Percentiles rank a stretch among this genome's conserved stretches.
Evolutionary conservation across 2,888 invertebrate species (phyloP).

Genomic region (Xiphydria camelus): DNA sequence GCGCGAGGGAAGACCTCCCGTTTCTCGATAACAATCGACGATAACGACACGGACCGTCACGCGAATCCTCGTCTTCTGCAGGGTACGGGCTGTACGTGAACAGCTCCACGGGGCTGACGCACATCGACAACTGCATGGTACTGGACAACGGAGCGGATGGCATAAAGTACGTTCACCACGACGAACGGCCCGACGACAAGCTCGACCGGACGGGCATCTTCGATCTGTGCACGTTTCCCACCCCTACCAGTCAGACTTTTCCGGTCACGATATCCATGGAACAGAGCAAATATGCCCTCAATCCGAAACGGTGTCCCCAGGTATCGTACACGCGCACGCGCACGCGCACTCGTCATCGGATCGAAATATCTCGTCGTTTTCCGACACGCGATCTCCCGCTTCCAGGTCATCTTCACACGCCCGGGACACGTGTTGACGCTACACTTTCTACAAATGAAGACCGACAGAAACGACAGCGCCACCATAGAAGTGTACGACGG

Average conservation of each 20-base stretch:
- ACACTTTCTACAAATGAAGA: constrained; percentile 80
- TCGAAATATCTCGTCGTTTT: constrained; percentile 3
- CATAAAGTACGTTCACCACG: constrained; percentile 81
- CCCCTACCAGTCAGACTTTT: constrained; percentile 82
- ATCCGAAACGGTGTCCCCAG: constrained; percentile 75
- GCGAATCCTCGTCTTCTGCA: too few species aligned
- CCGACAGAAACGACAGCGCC: constrained; percentile 76
- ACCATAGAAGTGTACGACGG: constrained; percentile 80
- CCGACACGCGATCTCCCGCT: too few species aligned
- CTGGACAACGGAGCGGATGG: constrained; percentile 90
- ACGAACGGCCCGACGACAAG: constrained; percentile 75
- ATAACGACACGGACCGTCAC: too few species aligned
- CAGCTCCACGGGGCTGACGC: constrained; percentile 81
- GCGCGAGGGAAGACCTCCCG: too few species aligned
- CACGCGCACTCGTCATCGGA: too few species aligned
- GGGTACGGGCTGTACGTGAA: constrained; percentile 90
- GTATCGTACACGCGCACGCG: too few species aligned
- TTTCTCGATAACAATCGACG: too few species aligned
- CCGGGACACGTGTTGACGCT: constrained; percentile 82
- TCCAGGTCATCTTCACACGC: constrained; percentile 72
- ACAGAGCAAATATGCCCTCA: constrained; percentile 74
- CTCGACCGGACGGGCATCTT: constrained; percentile 76
- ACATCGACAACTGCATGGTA: constrained; percentile 76
- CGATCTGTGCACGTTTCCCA: constrained; percentile 84
- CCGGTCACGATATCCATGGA: constrained; percentile 82